Percentiles rank a stretch among this genome's conserved stretches.
Evolutionary conservation across 2,113 vertebrate genomes (phyloP).

Genomic region (Neoarius graeffei): DNA sequence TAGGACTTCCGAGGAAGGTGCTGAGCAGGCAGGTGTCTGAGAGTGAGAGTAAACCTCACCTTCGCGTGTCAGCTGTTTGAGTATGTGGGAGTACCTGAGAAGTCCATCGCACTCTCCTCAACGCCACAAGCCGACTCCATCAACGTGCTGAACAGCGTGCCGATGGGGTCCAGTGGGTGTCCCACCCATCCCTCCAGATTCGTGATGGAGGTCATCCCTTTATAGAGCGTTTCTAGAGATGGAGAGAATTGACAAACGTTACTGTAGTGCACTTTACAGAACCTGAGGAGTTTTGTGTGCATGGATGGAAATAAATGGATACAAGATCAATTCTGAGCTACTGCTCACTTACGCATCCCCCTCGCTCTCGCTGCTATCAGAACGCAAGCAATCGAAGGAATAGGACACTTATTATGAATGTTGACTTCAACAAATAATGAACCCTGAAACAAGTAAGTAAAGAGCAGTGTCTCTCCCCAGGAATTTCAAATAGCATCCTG

Average conservation of each 20-base stretch:
- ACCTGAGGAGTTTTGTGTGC: too few relatives aligned
- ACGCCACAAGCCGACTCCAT: conserved; percentile 83
- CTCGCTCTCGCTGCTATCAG: too few relatives aligned
- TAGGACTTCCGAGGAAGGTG: neutral
- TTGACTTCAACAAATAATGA: too few relatives aligned
- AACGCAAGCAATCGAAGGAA: too few relatives aligned
- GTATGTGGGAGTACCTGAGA: conserved; percentile 73
- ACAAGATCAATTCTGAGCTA: too few relatives aligned
- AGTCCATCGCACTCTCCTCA: conserved; percentile 80
- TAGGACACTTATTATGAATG: too few relatives aligned
- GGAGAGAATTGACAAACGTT: neutral
- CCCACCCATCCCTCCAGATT: conserved; percentile 98
- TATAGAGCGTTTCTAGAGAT: conserved; percentile 83
- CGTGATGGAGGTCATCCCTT: conserved; percentile 86
- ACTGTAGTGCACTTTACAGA: neutral
- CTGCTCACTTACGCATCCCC: too few relatives aligned
- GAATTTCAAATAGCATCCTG: too few relatives aligned
- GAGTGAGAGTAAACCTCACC: neutral
- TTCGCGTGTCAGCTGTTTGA: conserved; percentile 6
- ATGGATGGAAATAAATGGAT: neutral
- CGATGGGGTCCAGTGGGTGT: conserved; percentile 92
- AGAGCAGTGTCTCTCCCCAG: too few relatives aligned
- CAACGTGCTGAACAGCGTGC: conserved; percentile 91
- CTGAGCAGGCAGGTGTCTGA: neutral
- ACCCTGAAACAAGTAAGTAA: too few relatives aligned